These are phyloP conservation scores for Oncorhynchus keta DNA, from an alignment of 2,113 vertebrate species.

Conservation along the genomic window DNA sequence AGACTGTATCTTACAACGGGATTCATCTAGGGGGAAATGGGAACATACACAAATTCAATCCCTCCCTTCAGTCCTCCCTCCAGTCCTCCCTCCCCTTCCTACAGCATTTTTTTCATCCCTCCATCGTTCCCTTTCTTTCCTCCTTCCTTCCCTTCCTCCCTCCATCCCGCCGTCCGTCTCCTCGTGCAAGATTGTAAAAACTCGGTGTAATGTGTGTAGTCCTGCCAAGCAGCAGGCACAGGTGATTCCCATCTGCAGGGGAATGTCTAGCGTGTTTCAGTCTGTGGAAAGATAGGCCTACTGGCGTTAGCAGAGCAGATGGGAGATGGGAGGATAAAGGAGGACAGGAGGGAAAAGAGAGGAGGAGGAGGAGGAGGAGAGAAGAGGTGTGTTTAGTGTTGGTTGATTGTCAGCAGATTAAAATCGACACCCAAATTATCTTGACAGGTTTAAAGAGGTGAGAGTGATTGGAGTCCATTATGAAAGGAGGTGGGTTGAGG, in stretches of 20 bases:
- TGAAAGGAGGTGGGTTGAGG: no score
- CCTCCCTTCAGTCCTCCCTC: no score
- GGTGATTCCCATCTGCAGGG: slow-evolving; percentile 29
- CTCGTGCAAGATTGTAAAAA: slow-evolving; percentile 3
- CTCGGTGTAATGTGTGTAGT: slow-evolving; percentile 3
- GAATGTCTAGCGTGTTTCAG: slow-evolving; percentile 27
- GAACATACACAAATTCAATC: no score
- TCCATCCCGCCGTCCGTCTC: neutral
- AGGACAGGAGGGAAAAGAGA: neutral
- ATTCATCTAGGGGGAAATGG: no score
- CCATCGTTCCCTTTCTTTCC: neutral
- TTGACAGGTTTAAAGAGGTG: slow-evolving; percentile 27
- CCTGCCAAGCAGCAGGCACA: slow-evolving; percentile 33
- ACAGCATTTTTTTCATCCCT: no score
- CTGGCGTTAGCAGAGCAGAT: slow-evolving; percentile 1
- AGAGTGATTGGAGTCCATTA: neutral
- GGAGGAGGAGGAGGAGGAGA: neutral
- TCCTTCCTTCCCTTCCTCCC: no score
- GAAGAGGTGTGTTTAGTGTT: neutral
- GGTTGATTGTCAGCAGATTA: slow-evolving; percentile 35
- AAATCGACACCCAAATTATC: slow-evolving; percentile 28
- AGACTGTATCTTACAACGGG: no score
- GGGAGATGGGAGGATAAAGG: no score
- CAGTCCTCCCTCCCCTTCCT: no score
- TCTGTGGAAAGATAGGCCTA: neutral